Evolutionary conservation across 2,888 invertebrate genomes (phyloP).

Genomic region (Amblyjoppa fuscipennis): DNA sequence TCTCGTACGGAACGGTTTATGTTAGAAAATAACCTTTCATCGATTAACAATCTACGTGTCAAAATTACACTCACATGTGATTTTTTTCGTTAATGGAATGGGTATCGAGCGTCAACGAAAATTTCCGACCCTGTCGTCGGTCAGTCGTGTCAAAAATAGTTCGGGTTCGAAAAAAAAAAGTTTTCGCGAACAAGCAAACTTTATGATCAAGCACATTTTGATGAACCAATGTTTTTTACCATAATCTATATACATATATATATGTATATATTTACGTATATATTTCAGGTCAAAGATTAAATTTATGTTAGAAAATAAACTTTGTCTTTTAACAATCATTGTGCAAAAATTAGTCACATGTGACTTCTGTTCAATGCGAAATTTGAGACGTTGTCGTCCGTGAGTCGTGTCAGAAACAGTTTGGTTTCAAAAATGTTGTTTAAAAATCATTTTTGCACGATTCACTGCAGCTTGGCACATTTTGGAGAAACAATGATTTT

Average conservation of each 20-base stretch:
- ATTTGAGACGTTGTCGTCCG: too few species aligned
- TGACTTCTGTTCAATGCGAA: too few species aligned
- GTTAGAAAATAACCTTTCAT: not conserved
- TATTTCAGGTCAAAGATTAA: too few species aligned
- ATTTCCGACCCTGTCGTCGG: not conserved
- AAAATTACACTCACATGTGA: constrained; percentile 30
- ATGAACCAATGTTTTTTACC: not conserved
- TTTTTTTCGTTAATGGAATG: not conserved
- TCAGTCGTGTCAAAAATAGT: not conserved
- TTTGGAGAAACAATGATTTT: not conserved
- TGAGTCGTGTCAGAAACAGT: too few species aligned
- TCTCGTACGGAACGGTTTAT: not conserved
- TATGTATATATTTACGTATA: too few species aligned
- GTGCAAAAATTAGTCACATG: too few species aligned
- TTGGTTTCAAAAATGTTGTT: too few species aligned
- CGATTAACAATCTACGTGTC: constrained; percentile 7
- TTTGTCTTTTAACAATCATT: too few species aligned
- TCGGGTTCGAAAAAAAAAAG: not conserved
- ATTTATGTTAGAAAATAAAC: too few species aligned
- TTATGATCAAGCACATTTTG: not conserved
- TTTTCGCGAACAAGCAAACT: not conserved
- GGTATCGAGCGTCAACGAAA: not conserved
- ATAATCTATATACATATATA: not conserved
- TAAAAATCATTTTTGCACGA: too few species aligned
- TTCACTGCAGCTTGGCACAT: too few species aligned